Conservation (phyloP, 2,888 invertebrate species). For the Polymixis lichenea region DNA sequence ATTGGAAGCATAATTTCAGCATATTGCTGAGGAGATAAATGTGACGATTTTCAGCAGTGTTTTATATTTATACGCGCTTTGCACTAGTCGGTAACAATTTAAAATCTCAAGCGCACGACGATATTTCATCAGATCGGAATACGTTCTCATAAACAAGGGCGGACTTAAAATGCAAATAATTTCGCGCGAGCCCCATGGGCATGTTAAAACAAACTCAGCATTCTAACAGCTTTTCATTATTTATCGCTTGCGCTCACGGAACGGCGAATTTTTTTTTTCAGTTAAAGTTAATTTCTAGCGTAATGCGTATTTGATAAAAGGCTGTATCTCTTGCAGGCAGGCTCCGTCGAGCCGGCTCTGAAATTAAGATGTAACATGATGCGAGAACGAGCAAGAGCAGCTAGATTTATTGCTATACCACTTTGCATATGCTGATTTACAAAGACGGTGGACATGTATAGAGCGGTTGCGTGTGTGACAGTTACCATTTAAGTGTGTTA, state of each 20-base stretch:
- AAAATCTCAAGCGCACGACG: conserved; percentile 64
- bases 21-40: conserved; percentile 61
- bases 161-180: conserved; percentile 88
- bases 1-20: conserved; percentile 62
- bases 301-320: conserved; percentile 90
- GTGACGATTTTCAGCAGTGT: conserved; percentile 61
- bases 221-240: conserved; percentile 88
- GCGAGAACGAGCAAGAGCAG: conserved; percentile 91
- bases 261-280: conserved; percentile 81
- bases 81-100: conserved; percentile 67
- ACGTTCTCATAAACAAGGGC: conserved; percentile 83
- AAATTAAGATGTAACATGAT: conserved; percentile 92
- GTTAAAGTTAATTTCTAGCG: conserved; percentile 89
- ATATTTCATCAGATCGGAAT: conserved; percentile 79
- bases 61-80: conserved; percentile 56
- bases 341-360: conserved; percentile 89
- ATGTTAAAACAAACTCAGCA: conserved; percentile 88
- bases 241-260: conserved; percentile 87
- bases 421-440: conserved; percentile 92
- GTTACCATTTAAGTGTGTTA: conserved; percentile 68
- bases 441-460: conserved; percentile 82
- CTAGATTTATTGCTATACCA: conserved; percentile 91
- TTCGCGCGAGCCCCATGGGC: conserved; percentile 85
- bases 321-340: conserved; percentile 89
- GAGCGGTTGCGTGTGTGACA: conserved; percentile 77